Percentiles rank a stretch among this genome's conserved stretches.
These are phyloP conservation scores for Haliclona indistincta DNA, from an alignment of 37 sponge, comb jelly and placozoan species.

Conservation along the genomic window DNA sequence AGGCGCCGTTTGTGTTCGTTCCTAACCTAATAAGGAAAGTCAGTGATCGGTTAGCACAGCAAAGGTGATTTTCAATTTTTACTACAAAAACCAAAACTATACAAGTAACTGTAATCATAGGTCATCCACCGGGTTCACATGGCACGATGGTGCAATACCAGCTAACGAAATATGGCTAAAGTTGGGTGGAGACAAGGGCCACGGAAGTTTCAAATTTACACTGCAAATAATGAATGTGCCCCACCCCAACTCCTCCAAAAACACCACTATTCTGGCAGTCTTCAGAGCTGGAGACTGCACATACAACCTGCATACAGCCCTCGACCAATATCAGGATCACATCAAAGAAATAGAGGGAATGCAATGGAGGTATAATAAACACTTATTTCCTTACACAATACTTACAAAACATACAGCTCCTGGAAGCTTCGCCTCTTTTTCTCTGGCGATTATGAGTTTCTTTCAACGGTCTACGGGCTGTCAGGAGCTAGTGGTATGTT, in stretches of 20 bases:
- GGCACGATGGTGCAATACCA: slow-evolving; percentile 47
- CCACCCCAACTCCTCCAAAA: slow-evolving; percentile 30
- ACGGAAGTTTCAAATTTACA: slow-evolving; percentile 29
- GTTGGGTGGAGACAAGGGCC: no score
- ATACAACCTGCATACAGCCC: slow-evolving; percentile 33
- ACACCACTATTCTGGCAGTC: slow-evolving; percentile 9
- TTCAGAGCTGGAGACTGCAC: slow-evolving; percentile 37
- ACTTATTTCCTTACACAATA: no score
- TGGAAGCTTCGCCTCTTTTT: slow-evolving; percentile 28
- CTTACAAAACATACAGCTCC: no score
- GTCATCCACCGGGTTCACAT: slow-evolving; percentile 22
- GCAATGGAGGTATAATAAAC: slow-evolving; percentile 19
- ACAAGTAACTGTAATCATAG: background rate
- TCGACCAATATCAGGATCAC: slow-evolving; percentile 27
- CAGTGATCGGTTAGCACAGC: no score
- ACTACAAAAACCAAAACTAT: background rate
- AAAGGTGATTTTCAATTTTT: no score
- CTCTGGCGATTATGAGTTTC: slow-evolving; percentile 59
- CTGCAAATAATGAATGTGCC: slow-evolving; percentile 31
- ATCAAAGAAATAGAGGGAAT: slow-evolving; percentile 20
- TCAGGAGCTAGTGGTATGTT: no score
- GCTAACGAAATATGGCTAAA: slow-evolving; percentile 26
- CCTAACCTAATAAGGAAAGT: slow-evolving; percentile 9
- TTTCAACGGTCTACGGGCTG: slow-evolving; percentile 30
- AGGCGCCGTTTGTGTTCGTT: slow-evolving; percentile 29